A percentile compares a stretch with the other conserved stretches of the same genome.
These are phyloP conservation scores for Oophaga sylvatica DNA, from an alignment of 2,797 vertebrate genomes.

Conservation along the genomic window DNA sequence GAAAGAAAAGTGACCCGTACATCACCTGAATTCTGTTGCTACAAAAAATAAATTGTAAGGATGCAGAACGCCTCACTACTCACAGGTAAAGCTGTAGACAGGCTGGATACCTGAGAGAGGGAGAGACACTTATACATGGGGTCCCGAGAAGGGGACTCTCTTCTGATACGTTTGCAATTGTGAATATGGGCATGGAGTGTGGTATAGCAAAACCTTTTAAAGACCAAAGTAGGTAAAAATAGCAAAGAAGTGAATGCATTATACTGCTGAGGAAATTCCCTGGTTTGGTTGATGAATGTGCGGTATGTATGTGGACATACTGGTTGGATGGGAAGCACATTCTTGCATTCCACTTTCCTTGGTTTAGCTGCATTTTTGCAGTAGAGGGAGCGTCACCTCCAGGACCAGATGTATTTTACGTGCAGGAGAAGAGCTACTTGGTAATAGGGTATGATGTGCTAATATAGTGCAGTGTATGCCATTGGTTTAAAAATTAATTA, in stretches of 20 bases:
- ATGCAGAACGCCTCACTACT: too few species aligned
- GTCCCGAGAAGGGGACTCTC: too few species aligned
- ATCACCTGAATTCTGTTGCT: too few species aligned
- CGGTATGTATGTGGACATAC: not conserved
- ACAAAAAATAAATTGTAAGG: too few species aligned
- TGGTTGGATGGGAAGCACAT: constrained; percentile 26
- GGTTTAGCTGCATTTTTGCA: constrained; percentile 22
- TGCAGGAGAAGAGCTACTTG: not conserved
- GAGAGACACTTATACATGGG: too few species aligned
- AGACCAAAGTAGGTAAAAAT: not conserved
- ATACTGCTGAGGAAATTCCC: not conserved
- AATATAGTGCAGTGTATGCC: too few species aligned
- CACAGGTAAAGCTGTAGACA: too few species aligned
- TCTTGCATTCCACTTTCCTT: constrained; percentile 35
- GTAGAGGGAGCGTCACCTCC: not conserved
- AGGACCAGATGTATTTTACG: not conserved
- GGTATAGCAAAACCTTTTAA: not conserved
- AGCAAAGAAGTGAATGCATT: not conserved
- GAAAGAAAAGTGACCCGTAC: too few species aligned
- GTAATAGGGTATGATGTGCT: not conserved
- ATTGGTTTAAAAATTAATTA: not conserved
- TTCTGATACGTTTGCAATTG: not conserved
- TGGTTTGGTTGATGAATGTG: not conserved
- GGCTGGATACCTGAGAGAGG: too few species aligned
- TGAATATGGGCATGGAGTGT: not conserved